Evolutionary conservation across 2,797 vertebrate genomes (phyloP).

Genomic region (Trachurus trachurus): DNA sequence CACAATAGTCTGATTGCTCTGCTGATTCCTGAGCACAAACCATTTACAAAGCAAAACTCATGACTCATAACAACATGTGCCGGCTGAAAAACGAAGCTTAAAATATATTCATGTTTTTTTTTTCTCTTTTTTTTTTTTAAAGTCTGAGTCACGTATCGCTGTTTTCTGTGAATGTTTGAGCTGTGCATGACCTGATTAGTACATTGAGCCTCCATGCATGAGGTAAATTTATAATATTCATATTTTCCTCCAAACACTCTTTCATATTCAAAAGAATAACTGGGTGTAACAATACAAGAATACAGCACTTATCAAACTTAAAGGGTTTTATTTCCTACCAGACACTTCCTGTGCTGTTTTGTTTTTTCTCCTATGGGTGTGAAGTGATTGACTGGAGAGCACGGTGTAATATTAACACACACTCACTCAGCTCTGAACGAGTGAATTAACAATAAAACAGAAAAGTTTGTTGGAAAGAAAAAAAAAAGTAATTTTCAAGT

Average conservation of each 20-base stretch:
- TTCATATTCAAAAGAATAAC: not conserved
- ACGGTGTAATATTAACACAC: constrained; percentile 2
- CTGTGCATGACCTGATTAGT: no score
- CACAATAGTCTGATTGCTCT: no score
- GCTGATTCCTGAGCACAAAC: no score
- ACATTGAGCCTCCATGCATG: not conserved
- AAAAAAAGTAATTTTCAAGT: constrained; percentile 1
- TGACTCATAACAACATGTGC: no score
- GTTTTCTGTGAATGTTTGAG: no score
- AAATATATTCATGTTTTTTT: no score
- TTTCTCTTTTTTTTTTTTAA: no score
- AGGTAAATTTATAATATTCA: not conserved
- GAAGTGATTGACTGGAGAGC: constrained; percentile 18
- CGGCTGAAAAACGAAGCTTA: no score
- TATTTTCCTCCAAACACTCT: not conserved
- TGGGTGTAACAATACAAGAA: constrained; percentile 5
- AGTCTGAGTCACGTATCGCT: no score
- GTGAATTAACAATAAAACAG: constrained; percentile 14
- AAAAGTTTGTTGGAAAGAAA: not conserved
- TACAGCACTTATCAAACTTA: not conserved
- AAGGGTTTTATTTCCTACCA: constrained; percentile 2
- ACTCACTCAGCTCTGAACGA: not conserved
- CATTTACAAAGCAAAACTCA: no score
- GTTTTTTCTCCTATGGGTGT: constrained; percentile 4
- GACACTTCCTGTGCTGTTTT: not conserved